A percentile compares a stretch with the other conserved stretches of the same genome.
These are phyloP conservation scores for Merodon equestris DNA, from an alignment of 2,888 invertebrate genomes.

Conservation along the genomic window DNA sequence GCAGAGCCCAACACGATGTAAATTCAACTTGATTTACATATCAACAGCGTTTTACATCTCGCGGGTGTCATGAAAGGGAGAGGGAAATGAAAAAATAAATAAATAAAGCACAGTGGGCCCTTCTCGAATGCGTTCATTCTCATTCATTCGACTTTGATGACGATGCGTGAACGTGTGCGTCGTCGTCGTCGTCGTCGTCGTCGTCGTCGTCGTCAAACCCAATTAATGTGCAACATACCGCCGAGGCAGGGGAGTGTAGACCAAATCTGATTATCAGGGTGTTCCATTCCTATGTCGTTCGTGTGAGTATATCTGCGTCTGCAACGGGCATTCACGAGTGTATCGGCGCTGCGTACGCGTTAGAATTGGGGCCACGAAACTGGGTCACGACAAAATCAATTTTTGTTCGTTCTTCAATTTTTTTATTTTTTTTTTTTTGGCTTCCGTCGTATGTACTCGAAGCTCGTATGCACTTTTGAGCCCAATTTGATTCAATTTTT, in stretches of 20 bases:
- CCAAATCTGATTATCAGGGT: conserved; percentile 49
- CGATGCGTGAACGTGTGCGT: not conserved
- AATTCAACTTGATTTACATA: conserved; percentile 26
- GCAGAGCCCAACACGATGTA: conserved; percentile 15
- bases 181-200: no score
- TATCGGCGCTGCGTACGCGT: conserved; percentile 37
- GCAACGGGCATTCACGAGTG: conserved; percentile 19
- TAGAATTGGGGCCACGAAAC: conserved; percentile 54
- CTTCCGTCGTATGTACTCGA: no score
- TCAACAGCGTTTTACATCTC: conserved; percentile 1
- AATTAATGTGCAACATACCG: not conserved
- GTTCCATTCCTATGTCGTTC: conserved; percentile 20
- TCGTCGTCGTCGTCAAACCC: no score
- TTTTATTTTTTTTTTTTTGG: no score
- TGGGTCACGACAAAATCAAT: conserved; percentile 61
- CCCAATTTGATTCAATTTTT: conserved; percentile 27
- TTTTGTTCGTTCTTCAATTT: conserved; percentile 35
- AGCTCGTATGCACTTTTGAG: conserved; percentile 59
- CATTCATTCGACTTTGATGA: conserved; percentile 1
- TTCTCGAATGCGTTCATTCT: conserved; percentile 21
- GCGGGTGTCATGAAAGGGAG: conserved; percentile 22
- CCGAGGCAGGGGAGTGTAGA: conserved; percentile 9
- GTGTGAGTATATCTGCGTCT: conserved; percentile 10
- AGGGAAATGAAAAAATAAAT: conserved; percentile 3
- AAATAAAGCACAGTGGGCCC: not conserved